Percentiles rank a stretch among this genome's conserved stretches.
These are phyloP conservation scores for Sphecodes monilicornis DNA, from an alignment of 2,888 invertebrate genomes.

Conservation along the genomic window DNA sequence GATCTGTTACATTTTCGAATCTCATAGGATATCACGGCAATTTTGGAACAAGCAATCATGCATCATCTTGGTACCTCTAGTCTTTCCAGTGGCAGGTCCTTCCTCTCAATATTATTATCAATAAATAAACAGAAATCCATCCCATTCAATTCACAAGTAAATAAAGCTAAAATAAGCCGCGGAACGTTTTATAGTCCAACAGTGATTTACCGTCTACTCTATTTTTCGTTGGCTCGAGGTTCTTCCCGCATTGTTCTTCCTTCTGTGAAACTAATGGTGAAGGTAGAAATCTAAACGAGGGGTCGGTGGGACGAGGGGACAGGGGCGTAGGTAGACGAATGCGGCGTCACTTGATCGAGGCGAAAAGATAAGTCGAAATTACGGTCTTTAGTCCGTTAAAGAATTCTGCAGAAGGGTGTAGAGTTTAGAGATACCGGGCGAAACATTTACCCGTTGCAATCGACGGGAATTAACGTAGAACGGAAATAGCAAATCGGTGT, in stretches of 20 bases:
- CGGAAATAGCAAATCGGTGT: conserved; percentile 16
- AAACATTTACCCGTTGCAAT: conserved; percentile 31
- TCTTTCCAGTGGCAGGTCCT: no score
- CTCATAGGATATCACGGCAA: no score
- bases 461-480: conserved; percentile 32
- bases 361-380: conserved; percentile 41
- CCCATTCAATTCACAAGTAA: not conserved
- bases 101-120: no score
- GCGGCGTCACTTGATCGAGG: conserved; percentile 19
- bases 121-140: not conserved
- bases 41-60: no score
- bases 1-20: no score
- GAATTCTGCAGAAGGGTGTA: conserved; percentile 3
- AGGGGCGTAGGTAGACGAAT: conserved; percentile 12
- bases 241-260: conserved; percentile 8
- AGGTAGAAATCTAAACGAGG: conserved; percentile 5
- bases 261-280: not conserved
- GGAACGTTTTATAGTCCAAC: not conserved
- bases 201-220: not conserved
- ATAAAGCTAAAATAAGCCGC: not conserved
- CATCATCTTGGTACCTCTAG: no score
- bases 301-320: no score
- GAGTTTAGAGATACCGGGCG: not conserved
- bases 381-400: conserved; percentile 35
- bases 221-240: not conserved